Evolutionary conservation across 2,797 vertebrate species (phyloP).

Genomic region (Girardinus metallicus): DNA sequence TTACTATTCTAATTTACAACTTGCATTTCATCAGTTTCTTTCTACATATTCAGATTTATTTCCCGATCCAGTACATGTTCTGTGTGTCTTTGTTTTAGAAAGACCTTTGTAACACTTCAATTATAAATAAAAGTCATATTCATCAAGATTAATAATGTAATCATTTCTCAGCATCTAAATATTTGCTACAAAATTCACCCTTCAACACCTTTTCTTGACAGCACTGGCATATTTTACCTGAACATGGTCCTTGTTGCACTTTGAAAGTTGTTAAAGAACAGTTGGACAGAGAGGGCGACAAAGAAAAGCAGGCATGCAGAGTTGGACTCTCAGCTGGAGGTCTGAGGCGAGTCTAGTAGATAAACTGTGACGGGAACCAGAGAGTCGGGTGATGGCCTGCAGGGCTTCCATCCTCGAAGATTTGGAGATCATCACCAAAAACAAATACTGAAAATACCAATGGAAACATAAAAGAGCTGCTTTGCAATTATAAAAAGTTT

Average conservation of each 20-base stretch:
- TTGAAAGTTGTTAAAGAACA: neutral
- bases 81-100: neutral
- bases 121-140: neutral
- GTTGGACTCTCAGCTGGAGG: neutral
- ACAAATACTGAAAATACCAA: neutral
- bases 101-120: neutral
- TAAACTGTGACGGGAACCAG: neutral
- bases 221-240: neutral
- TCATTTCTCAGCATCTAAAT: neutral
- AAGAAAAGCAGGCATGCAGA: neutral
- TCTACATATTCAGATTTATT: neutral
- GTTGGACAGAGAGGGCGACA: neutral
- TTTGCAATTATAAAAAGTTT: neutral
- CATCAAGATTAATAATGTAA: neutral
- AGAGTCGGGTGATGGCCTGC: neutral
- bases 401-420: neutral
- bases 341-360: neutral
- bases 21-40: neutral
- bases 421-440: neutral
- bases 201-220: neutral
- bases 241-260: neutral
- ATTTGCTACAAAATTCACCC: neutral
- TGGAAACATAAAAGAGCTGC: neutral
- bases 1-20: constrained; percentile 3
- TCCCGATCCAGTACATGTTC: neutral